Base-by-base conservation (phyloP, 2,113 vertebrate genomes). In the Egretta garzetta region DNA sequence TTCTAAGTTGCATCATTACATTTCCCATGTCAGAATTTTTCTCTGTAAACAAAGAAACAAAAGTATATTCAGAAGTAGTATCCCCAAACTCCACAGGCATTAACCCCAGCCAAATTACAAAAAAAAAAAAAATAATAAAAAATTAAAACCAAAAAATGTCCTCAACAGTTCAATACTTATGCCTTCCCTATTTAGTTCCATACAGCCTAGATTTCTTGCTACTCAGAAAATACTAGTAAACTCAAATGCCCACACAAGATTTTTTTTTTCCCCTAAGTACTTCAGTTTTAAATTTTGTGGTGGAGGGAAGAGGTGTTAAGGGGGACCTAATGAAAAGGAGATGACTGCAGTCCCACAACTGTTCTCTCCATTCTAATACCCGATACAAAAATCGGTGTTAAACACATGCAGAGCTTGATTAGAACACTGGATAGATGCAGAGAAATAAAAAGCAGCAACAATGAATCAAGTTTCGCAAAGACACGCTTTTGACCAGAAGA, bases 1-100 rank as follows among this genome's bases (percentile, higher is more conserved):
- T 99, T 90, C 99, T 98, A 93, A 99, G 93, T 20, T 99, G 99
- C 99, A 99, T 99, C 99, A 99, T 99, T 49, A 98, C 99, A 90
- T 99, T 99, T 85, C 98, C 98, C 97, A 99, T 97, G 93, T 98
- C 98, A 23, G 98, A 97, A 72, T 97, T 98, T n/a, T 98, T 99
- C 94, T 99, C 99, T 99, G 93, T 59, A 79, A 95, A 82, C 10
- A 89, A 97, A 96, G 92, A 84, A 58, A 73, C 7, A 59, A 91
- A 91, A 15, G 14, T 12, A 50, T 7, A 74, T 45, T 86, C n/a
- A 80, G 77, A 75, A 92, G 50, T 16, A 83, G 45, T 2, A 79
- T 53, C 47, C 76, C 56, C 74, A 60, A 85, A 76, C 43, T 88
- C 64, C 52, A 64, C 80, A 84, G 60, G 32, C 37, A 83, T 63